Evolutionary conservation across 92 coral and sea anemone species (phyloP).

Genomic region (Porites divaricata): DNA sequence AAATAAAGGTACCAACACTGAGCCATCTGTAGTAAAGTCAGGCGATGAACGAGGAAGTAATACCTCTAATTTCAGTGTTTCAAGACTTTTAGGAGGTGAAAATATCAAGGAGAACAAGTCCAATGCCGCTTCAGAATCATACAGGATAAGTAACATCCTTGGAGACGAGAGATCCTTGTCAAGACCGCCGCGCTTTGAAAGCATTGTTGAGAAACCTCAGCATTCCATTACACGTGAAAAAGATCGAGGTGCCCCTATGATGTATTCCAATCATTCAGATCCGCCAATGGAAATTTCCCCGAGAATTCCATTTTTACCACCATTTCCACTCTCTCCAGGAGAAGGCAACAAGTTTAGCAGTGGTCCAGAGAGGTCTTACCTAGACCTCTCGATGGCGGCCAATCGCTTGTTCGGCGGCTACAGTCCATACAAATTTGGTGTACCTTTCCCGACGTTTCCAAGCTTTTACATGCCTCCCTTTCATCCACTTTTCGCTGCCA

Average conservation of each 20-base stretch:
- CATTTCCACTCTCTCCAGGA: constrained; percentile 13
- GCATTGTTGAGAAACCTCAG: not conserved
- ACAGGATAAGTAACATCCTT: constrained; percentile 79
- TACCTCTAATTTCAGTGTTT: constrained; percentile 78
- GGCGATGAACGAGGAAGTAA: constrained; percentile 28
- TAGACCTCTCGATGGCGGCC: constrained; percentile 48
- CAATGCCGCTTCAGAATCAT: constrained; percentile 56
- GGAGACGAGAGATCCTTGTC: constrained; percentile 39
- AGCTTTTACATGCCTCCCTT: constrained; percentile 85
- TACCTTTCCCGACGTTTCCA: constrained; percentile 79
- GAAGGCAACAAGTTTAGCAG: constrained; percentile 15
- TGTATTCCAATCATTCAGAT: constrained; percentile 1
- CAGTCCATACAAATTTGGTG: constrained; percentile 79
- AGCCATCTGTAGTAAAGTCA: not conserved
- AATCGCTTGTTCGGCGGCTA: constrained; percentile 59
- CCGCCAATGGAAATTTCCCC: constrained; percentile 19
- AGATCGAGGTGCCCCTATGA: not conserved
- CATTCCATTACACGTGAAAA: constrained; percentile 10
- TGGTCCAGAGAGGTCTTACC: constrained; percentile 43
- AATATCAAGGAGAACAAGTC: constrained; percentile 32
- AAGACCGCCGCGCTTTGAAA: not conserved
- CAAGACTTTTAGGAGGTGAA: constrained; percentile 78
- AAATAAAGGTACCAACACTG: not conserved
- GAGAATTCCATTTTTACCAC: constrained; percentile 33
- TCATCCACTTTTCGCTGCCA: constrained; percentile 72